Evolutionary conservation across 2,797 vertebrate species (phyloP), one percentile per base, ranked within the genome.

Genomic region (Triplophysa bombifrons): DNA sequence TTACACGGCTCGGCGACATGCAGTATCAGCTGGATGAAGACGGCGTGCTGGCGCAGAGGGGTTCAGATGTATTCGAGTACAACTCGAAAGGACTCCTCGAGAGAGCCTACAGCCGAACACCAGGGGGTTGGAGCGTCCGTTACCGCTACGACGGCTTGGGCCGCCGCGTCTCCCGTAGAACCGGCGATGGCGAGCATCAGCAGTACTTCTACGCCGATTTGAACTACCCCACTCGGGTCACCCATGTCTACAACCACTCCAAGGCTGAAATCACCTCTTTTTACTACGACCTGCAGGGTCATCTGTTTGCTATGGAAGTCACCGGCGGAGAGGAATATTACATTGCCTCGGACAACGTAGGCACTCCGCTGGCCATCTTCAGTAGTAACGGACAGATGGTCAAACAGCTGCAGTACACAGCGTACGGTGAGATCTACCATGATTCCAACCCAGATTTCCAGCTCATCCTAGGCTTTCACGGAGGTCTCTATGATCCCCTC

Each of bases 291-390:
- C 92, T 96, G 76, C 95, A 96, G 83, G 95, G 95, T 22, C 95
- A 96, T 83, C 93, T 96, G 78, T 96, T 96, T 77, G 95, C 95
- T 64, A 96, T 96, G 95, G 95, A 96, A 89, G 95, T 95, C 82
- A 96, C 94, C 84, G 95, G 92, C 0, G 95, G 95, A 6, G 95
- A 96, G 77, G 95, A 96, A 80, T 96, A 94, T 76, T 96, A 96
- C 0, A 93, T 96, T 0, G 95, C 95, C 55, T 96, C 95, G 0
- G 95, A 96, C 81, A 96, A 96, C 86, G 94, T 95, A 0, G 95
- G 95, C 76, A 96, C 95, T 1, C 95, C 95, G 0, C 82, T 96
- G 73, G 95, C 95, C 0, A 93, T 96, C 76, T 96, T 96, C 89
- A 96, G 95, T 87, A 96, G 95, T 88, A 95, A 95, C 0, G 95